These are phyloP conservation scores for Drosophila austrosaltans DNA, from an alignment of 2,888 invertebrate species.

Conservation along the genomic window DNA sequence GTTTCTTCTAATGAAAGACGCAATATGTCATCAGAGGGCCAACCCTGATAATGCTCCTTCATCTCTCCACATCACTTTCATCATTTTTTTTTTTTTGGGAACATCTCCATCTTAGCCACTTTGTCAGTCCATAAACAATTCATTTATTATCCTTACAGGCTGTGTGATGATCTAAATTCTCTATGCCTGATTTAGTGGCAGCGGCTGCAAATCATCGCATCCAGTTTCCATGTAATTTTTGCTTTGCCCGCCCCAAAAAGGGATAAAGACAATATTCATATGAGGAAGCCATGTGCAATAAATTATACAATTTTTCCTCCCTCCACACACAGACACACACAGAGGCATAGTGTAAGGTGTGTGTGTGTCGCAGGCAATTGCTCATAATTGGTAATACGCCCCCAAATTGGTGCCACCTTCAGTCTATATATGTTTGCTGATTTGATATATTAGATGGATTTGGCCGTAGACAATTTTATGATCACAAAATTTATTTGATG, in stretches of 20 bases:
- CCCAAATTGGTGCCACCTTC: slow-evolving; percentile 41
- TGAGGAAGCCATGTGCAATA: slow-evolving; percentile 79
- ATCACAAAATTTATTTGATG: slow-evolving; percentile 75
- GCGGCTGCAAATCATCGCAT: slow-evolving; percentile 82
- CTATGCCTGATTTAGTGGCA: slow-evolving; percentile 80
- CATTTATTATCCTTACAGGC: slow-evolving; percentile 74
- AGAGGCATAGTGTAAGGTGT: slow-evolving; percentile 19
- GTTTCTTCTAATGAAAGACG: slow-evolving; percentile 34
- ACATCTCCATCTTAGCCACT: slow-evolving; percentile 44
- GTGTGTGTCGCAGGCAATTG: slow-evolving; percentile 58
- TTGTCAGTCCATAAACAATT: slow-evolving; percentile 73
- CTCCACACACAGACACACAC: neutral
- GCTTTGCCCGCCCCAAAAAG: slow-evolving; percentile 36
- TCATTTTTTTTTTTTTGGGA: neutral
- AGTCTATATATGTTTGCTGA: slow-evolving; percentile 39
- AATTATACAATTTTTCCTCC: slow-evolving; percentile 62
- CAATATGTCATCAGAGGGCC: slow-evolving; percentile 38
- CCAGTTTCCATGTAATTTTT: slow-evolving; percentile 5
- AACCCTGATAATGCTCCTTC: neutral
- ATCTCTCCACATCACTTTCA: neutral
- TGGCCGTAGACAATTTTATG: slow-evolving; percentile 75
- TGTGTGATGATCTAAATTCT: slow-evolving; percentile 76
- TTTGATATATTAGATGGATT: slow-evolving; percentile 76
- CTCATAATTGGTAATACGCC: slow-evolving; percentile 73
- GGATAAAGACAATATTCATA: slow-evolving; percentile 56